These are phyloP conservation scores for Littorina saxatilis DNA, from an alignment of 1,140 invertebrate species.

Conservation along the genomic window DNA sequence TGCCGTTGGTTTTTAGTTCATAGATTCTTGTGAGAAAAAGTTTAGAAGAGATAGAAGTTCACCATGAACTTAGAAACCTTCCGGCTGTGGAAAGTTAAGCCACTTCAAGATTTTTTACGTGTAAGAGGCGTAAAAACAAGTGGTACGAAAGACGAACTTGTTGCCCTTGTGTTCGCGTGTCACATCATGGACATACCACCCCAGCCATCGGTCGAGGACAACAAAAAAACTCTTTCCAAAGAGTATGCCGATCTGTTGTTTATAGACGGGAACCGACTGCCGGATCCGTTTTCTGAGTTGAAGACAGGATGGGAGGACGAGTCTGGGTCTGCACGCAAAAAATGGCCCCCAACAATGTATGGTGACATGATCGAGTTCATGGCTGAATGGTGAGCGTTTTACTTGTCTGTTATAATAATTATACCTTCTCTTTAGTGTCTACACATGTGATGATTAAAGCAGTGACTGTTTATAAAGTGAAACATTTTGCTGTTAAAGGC, in stretches of 20 bases:
- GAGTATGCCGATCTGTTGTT: background rate
- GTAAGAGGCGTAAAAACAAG: background rate
- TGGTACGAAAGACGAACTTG: background rate
- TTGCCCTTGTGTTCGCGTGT: background rate
- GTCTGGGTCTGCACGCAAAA: background rate
- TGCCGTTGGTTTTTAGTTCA: too few relatives aligned
- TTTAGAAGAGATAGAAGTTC: too few relatives aligned
- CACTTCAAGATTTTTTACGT: background rate
- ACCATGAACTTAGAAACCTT: background rate
- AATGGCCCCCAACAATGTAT: background rate
- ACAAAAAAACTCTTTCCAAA: background rate
- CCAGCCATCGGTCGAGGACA: background rate
- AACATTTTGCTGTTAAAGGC: background rate
- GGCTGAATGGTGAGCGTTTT: background rate
- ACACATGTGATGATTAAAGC: too few relatives aligned
- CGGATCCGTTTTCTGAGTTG: background rate
- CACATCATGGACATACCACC: background rate
- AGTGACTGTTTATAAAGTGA: background rate
- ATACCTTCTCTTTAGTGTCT: background rate
- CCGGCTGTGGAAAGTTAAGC: background rate
- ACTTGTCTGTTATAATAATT: background rate
- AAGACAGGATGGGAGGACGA: background rate
- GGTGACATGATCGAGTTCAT: background rate
- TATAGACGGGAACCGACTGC: background rate
- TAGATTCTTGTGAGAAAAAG: too few relatives aligned